Evolutionary conservation across 1,140 invertebrate genomes (phyloP).

Genomic region (Leptestheria dahalacensis): DNA sequence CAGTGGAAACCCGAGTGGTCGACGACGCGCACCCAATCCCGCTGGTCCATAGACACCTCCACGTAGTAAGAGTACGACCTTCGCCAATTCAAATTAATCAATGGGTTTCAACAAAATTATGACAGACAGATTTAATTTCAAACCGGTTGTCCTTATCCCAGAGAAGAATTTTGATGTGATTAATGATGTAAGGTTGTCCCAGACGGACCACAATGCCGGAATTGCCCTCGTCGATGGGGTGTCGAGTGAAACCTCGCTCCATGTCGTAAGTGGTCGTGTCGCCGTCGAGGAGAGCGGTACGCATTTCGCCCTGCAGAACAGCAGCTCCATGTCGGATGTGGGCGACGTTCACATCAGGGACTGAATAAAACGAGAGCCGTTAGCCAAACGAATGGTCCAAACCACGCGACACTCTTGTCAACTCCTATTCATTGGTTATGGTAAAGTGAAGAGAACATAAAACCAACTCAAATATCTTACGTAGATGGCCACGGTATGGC

Average conservation of each 20-base stretch:
- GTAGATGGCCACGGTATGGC: constrained; percentile 59
- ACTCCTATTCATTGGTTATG: too few relatives aligned
- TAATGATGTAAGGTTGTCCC: constrained; percentile 75
- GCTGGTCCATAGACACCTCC: constrained; percentile 89
- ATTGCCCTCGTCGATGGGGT: constrained; percentile 65
- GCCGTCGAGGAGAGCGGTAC: constrained; percentile 68
- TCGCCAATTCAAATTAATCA: constrained; percentile 21
- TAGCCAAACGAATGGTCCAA: too few relatives aligned
- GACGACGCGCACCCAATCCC: constrained; percentile 82
- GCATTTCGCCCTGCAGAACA: constrained; percentile 75
- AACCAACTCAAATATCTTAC: too few relatives aligned
- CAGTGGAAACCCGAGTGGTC: constrained; percentile 85
- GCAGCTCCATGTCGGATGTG: constrained; percentile 55
- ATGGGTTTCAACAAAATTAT: not conserved
- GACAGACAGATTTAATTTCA: constrained; percentile 5
- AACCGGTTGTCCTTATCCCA: constrained; percentile 86
- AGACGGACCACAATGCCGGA: constrained; percentile 77
- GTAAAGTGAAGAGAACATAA: too few relatives aligned
- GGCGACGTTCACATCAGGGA: constrained; percentile 84
- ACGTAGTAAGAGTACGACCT: constrained; percentile 92
- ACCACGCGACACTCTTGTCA: too few relatives aligned
- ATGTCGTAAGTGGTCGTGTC: constrained; percentile 76
- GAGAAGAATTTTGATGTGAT: constrained; percentile 78
- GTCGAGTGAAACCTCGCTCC: constrained; percentile 81
- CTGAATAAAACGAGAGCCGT: constrained; percentile 35